Conservation (phyloP, 2,888 invertebrate genomes). For the Teleiodes luculella region DNA sequence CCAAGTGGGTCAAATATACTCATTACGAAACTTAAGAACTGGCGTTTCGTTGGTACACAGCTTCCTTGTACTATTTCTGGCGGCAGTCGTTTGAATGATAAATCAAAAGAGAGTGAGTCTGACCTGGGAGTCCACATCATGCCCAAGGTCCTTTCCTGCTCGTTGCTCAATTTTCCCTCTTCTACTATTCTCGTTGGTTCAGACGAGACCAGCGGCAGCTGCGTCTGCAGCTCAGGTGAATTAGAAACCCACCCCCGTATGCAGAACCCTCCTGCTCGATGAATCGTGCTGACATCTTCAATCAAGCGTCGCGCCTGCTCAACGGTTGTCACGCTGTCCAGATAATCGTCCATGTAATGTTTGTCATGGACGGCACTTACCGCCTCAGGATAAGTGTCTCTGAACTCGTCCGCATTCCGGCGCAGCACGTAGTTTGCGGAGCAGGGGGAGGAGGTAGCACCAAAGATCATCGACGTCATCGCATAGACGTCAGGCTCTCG, state of each 20-base stretch:
- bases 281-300: conserved; percentile 18
- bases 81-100: not conserved
- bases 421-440: conserved; percentile 14
- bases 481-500: conserved; percentile 17
- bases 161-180: not conserved
- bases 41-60: not conserved
- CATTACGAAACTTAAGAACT: not conserved
- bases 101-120: not conserved
- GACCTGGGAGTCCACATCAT: not conserved
- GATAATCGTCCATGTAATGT: conserved; percentile 34
- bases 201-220: conserved; percentile 1
- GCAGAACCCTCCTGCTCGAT: conserved; percentile 19
- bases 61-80: not conserved
- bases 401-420: conserved; percentile 16
- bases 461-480: conserved; percentile 33
- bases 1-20: conserved; percentile 3
- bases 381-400: conserved; percentile 15
- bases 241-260: conserved; percentile 30
- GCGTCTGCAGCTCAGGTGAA: conserved; percentile 8
- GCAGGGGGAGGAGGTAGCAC: conserved; percentile 13
- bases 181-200: not conserved
- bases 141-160: not conserved
- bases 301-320: conserved; percentile 23
- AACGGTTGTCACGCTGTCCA: conserved; percentile 27
- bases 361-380: conserved; percentile 25